Conservation (phyloP, 1,140 invertebrate species). For the Gryon sp. region DNA sequence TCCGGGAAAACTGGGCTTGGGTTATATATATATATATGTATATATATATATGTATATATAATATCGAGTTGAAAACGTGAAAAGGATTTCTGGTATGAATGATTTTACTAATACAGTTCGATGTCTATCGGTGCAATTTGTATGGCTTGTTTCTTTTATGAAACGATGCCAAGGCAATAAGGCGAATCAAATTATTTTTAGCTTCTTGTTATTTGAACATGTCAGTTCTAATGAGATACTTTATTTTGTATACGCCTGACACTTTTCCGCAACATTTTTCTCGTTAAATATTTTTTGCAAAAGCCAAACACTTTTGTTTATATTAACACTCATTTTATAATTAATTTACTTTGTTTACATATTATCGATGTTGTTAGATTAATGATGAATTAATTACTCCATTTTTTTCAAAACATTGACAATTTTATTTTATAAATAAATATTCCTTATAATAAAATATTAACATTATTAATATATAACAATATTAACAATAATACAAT, state of each 20-base stretch:
- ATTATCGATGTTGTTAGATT: too few species aligned
- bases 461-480: too few species aligned
- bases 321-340: too few species aligned
- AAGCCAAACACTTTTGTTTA: too few species aligned
- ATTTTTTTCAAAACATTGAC: too few species aligned
- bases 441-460: too few species aligned
- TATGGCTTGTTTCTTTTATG: conserved; percentile 62
- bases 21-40: too few species aligned
- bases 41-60: too few species aligned
- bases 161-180: conserved; percentile 64
- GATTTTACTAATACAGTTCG: conserved; percentile 49
- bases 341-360: too few species aligned
- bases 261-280: conserved; percentile 32
- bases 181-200: conserved; percentile 62
- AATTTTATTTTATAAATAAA: too few species aligned
- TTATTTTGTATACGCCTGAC: conserved; percentile 20
- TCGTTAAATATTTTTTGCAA: conserved; percentile 24
- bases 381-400: too few species aligned
- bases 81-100: conserved; percentile 50
- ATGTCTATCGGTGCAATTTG: conserved; percentile 54
- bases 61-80: conserved; percentile 22
- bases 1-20: conserved; percentile 8
- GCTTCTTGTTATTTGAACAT: conserved; percentile 50
- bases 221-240: conserved; percentile 52
- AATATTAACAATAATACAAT: too few species aligned